Percentiles rank a stretch among this genome's conserved stretches.
phyloP scores from a whole-genome alignment of 2,113 vertebrate species.

The Acanthochromis polyacanthus region DNA sequence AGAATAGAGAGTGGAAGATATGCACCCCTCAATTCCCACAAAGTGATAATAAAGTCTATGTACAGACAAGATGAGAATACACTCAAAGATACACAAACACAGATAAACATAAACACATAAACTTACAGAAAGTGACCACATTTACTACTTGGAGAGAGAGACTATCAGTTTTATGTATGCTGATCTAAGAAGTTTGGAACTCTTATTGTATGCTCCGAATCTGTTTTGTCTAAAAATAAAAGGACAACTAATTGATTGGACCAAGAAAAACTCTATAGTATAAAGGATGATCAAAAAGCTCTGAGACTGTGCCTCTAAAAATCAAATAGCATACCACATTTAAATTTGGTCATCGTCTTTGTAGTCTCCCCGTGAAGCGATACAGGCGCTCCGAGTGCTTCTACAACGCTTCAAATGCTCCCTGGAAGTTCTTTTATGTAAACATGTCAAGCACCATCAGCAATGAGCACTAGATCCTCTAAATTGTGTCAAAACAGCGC shows the following conservation, averaged over 20 bases:
- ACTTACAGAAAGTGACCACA: neutral
- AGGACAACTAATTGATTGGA: neutral
- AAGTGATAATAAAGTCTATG: conserved; percentile 17
- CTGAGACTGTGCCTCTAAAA: no score
- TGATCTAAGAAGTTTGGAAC: conserved; percentile 2
- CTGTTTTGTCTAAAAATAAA: conserved; percentile 3
- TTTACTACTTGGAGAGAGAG: neutral
- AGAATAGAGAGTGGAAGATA: conserved; percentile 18
- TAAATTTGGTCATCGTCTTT: no score
- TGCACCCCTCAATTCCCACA: conserved; percentile 10
- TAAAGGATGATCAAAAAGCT: no score
- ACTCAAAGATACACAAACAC: conserved; percentile 5
- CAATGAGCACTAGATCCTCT: no score
- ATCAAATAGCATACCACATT: no score
- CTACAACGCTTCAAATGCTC: no score
- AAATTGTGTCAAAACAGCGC: no score
- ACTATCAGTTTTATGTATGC: conserved; percentile 1
- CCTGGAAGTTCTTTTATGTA: no score
- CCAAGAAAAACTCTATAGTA: no score
- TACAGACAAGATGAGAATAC: conserved; percentile 8
- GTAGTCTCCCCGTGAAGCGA: no score
- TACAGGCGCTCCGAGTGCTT: no score
- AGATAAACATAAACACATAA: conserved; percentile 2
- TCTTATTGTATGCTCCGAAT: neutral
- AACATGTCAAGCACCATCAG: no score